Base-by-base conservation (phyloP, 2,888 invertebrate genomes). In the Machimus rusticus region DNA sequence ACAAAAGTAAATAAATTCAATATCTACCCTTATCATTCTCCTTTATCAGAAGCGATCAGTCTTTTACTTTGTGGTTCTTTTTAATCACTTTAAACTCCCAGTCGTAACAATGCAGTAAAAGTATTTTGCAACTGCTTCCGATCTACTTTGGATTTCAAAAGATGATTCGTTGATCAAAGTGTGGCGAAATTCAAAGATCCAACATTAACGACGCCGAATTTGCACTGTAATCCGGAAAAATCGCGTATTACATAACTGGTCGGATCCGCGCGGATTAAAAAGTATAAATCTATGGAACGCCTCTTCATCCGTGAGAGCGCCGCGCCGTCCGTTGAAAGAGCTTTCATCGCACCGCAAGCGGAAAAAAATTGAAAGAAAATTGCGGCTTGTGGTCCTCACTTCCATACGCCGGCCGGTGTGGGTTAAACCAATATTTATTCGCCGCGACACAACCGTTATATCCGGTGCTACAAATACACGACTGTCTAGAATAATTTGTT, bases 371-470 rank as follows among this genome's bases (percentile, higher is more conserved):
- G 31, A 85, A 84, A 74, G 16, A 16, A 74, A 85, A 85, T 74
- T 85, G 16, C 74, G 74, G 46, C 8, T 34, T 8, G 66, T 66
- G 66, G 66, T 6, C 66, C 66, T 66, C 66, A 23, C 57, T 23
- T 19, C 9, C 6, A 23, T 5, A 66, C 2, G 12, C 66, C 66
- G 66, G 66, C 66, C 66, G 66, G 66, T 66, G 19, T 51, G n/a
- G n/a, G 8, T 16, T n/a, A 51, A 5, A n/a, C 51, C 43, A 74
- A 34, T 55, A 66, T 85, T 74, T 74, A 37, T 85, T 28, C 74
- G 74, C n/a, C 74, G 85, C 46, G 46, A 5, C 74, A 14, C n/a
- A 46, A 85, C 85, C 74, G 85, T 85, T 85, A 85, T 85, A 74
- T 85, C 85, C 85, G 85, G 85, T 85, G 66, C 28, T 51, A 74